phyloP scores from a whole-genome alignment of 2,888 invertebrate genomes.

The Hipparchia sbordonii region DNA sequence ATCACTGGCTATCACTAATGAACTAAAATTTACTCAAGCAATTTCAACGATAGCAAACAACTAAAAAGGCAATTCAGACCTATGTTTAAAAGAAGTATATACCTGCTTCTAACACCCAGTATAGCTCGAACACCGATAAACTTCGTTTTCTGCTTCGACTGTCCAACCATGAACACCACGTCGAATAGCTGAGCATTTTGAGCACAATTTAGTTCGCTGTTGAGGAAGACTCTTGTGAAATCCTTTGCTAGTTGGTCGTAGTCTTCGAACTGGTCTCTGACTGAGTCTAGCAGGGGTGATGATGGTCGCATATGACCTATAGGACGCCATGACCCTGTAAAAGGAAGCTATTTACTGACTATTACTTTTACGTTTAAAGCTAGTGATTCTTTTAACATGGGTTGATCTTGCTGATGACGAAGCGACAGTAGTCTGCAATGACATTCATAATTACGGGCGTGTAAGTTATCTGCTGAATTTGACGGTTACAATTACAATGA shows the following conservation, averaged over 20 bases:
- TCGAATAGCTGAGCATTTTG: slow-evolving; percentile 93
- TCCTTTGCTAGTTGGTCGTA: slow-evolving; percentile 97
- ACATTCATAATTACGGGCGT: no score
- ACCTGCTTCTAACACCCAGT: slow-evolving; percentile 95
- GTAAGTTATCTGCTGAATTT: no score
- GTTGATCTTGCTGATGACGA: not conserved
- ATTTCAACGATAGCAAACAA: no score
- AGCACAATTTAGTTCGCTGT: slow-evolving; percentile 90
- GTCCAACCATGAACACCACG: slow-evolving; percentile 94
- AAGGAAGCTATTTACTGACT: not conserved
- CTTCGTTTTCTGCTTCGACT: slow-evolving; percentile 94
- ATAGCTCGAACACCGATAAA: slow-evolving; percentile 96
- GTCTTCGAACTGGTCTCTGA: slow-evolving; percentile 96
- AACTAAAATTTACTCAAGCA: no score
- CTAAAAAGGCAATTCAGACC: no score
- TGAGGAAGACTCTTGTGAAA: slow-evolving; percentile 94
- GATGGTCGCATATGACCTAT: slow-evolving; percentile 97
- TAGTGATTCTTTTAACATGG: not conserved
- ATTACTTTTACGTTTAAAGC: not conserved
- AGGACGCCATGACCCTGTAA: slow-evolving; percentile 93
- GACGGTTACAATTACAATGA: no score
- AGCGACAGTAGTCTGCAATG: not conserved
- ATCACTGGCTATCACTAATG: no score
- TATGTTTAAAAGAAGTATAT: slow-evolving; percentile 20
- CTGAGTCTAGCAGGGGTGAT: slow-evolving; percentile 95